Percentiles rank a stretch among this genome's conserved stretches.
These are phyloP conservation scores for Tanypteryx hageni DNA, from an alignment of 2,888 invertebrate genomes.

Conservation along the genomic window DNA sequence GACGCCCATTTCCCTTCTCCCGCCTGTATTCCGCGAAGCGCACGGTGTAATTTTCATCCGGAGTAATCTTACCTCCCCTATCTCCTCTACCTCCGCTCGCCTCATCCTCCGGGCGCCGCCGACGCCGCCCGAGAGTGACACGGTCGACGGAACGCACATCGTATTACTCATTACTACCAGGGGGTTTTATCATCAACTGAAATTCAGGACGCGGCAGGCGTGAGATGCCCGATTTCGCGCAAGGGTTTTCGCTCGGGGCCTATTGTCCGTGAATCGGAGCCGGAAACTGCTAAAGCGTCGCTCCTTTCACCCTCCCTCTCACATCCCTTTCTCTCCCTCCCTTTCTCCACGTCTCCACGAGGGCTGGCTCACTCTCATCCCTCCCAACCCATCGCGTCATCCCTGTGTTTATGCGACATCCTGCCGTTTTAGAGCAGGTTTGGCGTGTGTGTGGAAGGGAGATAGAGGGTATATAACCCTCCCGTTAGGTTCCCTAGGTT, in stretches of 20 bases:
- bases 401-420: neutral
- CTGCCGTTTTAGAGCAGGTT: neutral
- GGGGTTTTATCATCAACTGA: conserved; percentile 12
- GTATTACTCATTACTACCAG: conserved; percentile 24
- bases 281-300: neutral
- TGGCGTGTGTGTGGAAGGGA: neutral
- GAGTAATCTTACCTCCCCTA: neutral
- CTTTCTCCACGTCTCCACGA: neutral
- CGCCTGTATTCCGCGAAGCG: neutral
- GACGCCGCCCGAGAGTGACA: neutral
- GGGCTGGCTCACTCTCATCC: neutral
- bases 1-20: neutral
- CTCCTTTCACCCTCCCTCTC: neutral
- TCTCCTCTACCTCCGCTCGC: neutral
- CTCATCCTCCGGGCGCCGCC: too few relatives aligned
- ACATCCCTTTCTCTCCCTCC: neutral
- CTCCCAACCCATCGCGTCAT: neutral
- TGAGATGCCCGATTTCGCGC: neutral
- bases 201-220: neutral
- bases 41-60: neutral
- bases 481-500: too few relatives aligned
- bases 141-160: conserved; percentile 1
- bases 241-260: neutral
- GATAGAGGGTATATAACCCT: neutral
- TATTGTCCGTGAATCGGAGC: neutral